Conservation (phyloP, 2,888 invertebrate species). For the Nymphalis urticae region DNA sequence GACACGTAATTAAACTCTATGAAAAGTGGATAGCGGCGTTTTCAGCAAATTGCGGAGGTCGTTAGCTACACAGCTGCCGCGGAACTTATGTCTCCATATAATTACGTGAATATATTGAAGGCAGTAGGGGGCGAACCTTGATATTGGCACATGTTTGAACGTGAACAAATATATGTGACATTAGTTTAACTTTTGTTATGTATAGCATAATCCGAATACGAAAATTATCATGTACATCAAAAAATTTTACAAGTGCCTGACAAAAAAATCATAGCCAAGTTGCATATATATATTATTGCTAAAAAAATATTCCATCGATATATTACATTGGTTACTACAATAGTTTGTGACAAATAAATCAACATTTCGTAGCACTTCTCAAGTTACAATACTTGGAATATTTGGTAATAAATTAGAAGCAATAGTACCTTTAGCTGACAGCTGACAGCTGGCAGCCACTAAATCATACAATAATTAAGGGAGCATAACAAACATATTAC, state of each 20-base stretch:
- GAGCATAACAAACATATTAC: neutral
- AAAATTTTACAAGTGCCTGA: neutral
- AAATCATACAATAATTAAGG: constrained; percentile 10
- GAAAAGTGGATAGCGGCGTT: constrained; percentile 20
- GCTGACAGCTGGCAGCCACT: neutral
- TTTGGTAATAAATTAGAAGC: constrained; percentile 16
- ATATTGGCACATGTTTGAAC: neutral
- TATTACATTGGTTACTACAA: neutral
- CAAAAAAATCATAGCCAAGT: constrained; percentile 4
- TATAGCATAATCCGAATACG: too few species aligned
- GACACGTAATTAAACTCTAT: constrained; percentile 25
- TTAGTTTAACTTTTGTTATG: neutral
- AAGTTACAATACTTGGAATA: constrained; percentile 3
- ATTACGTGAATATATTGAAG: constrained; percentile 8
- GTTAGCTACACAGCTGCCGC: constrained; percentile 28
- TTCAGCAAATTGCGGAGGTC: constrained; percentile 24
- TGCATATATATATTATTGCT: neutral
- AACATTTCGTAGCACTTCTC: neutral
- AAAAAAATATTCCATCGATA: neutral
- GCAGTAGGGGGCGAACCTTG: neutral
- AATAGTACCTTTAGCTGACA: constrained; percentile 16
- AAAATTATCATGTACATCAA: neutral
- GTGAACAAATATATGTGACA: neutral
- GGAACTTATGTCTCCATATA: constrained; percentile 15
- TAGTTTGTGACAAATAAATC: neutral